Percentiles rank a stretch among this genome's conserved stretches.
Evolutionary conservation across 2,888 invertebrate species (phyloP).

Genomic region (Drosophila cognata): DNA sequence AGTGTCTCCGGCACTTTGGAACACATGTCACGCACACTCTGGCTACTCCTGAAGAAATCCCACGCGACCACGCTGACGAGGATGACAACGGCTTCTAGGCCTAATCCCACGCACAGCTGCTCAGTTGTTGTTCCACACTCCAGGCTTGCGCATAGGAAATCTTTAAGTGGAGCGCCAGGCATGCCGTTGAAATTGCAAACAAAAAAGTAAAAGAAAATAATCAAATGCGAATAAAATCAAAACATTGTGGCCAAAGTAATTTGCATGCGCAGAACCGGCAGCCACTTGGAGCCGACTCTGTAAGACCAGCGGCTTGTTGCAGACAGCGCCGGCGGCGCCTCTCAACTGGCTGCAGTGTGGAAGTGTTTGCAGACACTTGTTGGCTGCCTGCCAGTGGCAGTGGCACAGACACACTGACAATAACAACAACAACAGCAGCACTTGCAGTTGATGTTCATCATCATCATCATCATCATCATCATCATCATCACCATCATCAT

Average conservation of each 20-base stretch:
- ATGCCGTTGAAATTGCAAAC: slow-evolving; percentile 42
- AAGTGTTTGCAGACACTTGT: slow-evolving; percentile 78
- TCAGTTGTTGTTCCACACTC: not conserved
- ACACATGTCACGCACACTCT: slow-evolving; percentile 75
- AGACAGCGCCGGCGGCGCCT: slow-evolving; percentile 69
- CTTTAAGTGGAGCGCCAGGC: slow-evolving; percentile 51
- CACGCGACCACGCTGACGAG: slow-evolving; percentile 47
- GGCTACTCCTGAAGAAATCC: slow-evolving; percentile 40
- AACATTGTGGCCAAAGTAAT: slow-evolving; percentile 77
- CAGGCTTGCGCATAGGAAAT: slow-evolving; percentile 12
- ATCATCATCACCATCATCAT: slow-evolving; percentile 23
- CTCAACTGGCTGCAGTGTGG: slow-evolving; percentile 45
- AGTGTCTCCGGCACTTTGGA: slow-evolving; percentile 40
- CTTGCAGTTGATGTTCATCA: slow-evolving; percentile 28
- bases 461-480: slow-evolving; percentile 20
- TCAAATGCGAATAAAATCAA: slow-evolving; percentile 77
- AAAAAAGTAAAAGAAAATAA: slow-evolving; percentile 54
- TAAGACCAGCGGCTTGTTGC: slow-evolving; percentile 30
- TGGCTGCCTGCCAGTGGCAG: slow-evolving; percentile 68
- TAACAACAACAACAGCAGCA: slow-evolving; percentile 25
- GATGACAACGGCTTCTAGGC: slow-evolving; percentile 24
- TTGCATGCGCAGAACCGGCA: slow-evolving; percentile 73
- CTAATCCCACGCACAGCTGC: slow-evolving; percentile 54
- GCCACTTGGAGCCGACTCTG: slow-evolving; percentile 43
- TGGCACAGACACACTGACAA: slow-evolving; percentile 12